Evolutionary conservation across 1,140 invertebrate genomes (phyloP).

Genomic region (Drosophila parvula): DNA sequence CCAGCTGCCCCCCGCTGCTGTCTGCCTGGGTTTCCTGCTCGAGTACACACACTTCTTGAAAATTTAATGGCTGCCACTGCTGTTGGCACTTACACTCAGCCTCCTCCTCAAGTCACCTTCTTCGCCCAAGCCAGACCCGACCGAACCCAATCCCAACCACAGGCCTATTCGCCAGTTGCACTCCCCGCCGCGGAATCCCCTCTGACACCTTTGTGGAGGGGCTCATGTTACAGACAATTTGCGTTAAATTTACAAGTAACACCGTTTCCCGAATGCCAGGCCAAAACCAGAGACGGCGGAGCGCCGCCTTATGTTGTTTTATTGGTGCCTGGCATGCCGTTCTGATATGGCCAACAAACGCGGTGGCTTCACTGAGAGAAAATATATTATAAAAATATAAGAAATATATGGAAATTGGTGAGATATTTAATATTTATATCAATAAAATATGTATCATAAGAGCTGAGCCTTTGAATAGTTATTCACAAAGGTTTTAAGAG

Average conservation of each 20-base stretch:
- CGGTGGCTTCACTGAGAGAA: constrained; percentile 20
- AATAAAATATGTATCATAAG: not conserved
- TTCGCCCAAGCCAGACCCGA: not conserved
- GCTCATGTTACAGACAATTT: constrained; percentile 81
- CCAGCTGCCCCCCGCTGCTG: constrained; percentile 27
- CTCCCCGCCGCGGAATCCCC: constrained; percentile 3
- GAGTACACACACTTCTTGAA: constrained; percentile 66
- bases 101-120: not conserved
- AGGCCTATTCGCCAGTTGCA: constrained; percentile 11
- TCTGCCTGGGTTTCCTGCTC: constrained; percentile 44
- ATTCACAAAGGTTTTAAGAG: not conserved
- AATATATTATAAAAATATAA: not conserved
- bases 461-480: not conserved
- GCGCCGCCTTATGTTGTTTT: constrained; percentile 51
- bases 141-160: constrained; percentile 20
- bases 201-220: constrained; percentile 53
- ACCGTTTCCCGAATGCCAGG: constrained; percentile 62
- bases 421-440: not conserved
- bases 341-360: constrained; percentile 17
- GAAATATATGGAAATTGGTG: not conserved
- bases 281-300: constrained; percentile 34
- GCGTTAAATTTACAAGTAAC: constrained; percentile 80
- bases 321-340: constrained; percentile 38
- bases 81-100: constrained; percentile 59
- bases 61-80: constrained; percentile 76